Evolutionary conservation across 2,888 invertebrate species (phyloP).

Genomic region (Trisateles emortualis): DNA sequence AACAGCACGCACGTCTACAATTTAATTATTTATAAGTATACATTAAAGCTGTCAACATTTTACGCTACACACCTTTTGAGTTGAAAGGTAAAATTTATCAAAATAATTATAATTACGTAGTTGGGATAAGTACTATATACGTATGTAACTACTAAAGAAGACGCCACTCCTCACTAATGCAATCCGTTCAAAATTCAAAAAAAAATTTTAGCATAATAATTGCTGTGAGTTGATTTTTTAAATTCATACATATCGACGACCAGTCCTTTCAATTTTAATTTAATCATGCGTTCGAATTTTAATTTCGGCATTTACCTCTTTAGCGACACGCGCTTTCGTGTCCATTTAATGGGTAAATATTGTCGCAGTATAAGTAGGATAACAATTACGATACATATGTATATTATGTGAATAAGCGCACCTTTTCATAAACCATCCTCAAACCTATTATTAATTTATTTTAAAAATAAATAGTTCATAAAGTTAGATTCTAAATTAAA

Average conservation of each 20-base stretch:
- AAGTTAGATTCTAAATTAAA: no score
- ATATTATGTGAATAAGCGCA: neutral
- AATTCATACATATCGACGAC: neutral
- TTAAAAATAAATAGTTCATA: no score
- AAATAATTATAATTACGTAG: neutral
- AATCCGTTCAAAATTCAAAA: neutral
- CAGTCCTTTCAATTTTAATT: neutral
- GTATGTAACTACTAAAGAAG: no score
- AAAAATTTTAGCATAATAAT: no score
- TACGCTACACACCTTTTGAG: neutral
- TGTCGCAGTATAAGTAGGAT: constrained; percentile 1
- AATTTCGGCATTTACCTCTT: constrained; percentile 2
- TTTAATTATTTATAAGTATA: constrained; percentile 46
- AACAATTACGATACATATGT: neutral
- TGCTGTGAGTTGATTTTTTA: no score
- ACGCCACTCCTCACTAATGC: no score
- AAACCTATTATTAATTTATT: no score
- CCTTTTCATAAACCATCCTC: no score
- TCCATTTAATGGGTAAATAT: constrained; percentile 5
- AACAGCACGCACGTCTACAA: constrained; percentile 43
- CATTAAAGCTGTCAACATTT: constrained; percentile 18
- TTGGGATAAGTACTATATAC: no score
- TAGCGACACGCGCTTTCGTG: neutral
- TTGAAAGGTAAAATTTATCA: neutral
- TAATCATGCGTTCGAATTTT: neutral